Evolutionary conservation across 2,113 vertebrate genomes (phyloP).

Genomic region (Phyllostomus discolor): DNA sequence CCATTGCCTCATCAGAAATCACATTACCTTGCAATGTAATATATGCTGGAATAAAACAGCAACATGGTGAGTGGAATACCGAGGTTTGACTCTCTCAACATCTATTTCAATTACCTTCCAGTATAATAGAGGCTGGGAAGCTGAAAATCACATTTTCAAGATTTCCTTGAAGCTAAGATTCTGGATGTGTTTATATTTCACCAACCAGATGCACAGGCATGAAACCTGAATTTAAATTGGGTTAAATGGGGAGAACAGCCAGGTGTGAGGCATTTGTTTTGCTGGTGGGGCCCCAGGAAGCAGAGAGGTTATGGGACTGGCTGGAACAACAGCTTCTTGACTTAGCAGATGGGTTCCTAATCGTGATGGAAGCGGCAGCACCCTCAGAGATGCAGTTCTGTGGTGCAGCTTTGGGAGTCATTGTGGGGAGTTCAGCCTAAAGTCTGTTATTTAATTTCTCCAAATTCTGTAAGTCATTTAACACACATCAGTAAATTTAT

Average conservation of each 20-base stretch:
- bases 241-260: background rate
- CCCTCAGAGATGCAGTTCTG: background rate
- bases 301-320: background rate
- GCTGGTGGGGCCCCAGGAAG: background rate
- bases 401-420: background rate
- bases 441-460: background rate
- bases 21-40: background rate
- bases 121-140: background rate
- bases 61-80: background rate
- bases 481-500: background rate
- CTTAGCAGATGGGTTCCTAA: background rate
- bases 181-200: background rate
- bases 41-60: background rate
- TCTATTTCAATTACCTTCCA: background rate
- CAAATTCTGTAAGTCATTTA: background rate
- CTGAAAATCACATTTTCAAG: background rate
- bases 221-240: constrained; percentile 9
- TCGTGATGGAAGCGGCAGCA: background rate
- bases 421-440: background rate
- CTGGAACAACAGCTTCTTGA: background rate
- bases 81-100: background rate
- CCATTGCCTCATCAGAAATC: background rate
- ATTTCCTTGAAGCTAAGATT: background rate
- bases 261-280: background rate
- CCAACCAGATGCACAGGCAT: background rate